These are phyloP conservation scores for Chaitophorus viminalis DNA, from an alignment of 2,888 invertebrate species.

Conservation along the genomic window DNA sequence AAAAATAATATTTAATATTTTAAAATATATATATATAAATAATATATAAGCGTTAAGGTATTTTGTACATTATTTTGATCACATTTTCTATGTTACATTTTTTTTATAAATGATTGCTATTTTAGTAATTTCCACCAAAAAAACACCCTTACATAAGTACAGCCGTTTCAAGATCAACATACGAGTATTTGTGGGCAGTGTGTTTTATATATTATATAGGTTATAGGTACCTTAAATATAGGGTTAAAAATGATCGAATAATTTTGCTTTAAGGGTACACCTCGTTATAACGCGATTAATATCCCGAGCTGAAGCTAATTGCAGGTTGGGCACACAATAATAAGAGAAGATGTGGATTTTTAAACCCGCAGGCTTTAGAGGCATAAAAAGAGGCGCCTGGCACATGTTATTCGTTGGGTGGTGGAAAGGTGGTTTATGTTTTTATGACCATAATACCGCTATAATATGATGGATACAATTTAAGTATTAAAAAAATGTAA, in stretches of 20 bases:
- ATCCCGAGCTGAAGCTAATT: slow-evolving; percentile 49
- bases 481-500: slow-evolving; percentile 30
- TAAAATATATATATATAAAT: no score
- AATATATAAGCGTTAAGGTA: no score
- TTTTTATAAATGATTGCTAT: slow-evolving; percentile 13
- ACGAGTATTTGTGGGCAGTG: no score
- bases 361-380: slow-evolving; percentile 28
- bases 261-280: slow-evolving; percentile 30
- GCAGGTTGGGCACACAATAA: slow-evolving; percentile 43
- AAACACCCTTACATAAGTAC: not conserved
- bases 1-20: slow-evolving; percentile 6
- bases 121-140: slow-evolving; percentile 8
- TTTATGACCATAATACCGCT: slow-evolving; percentile 49
- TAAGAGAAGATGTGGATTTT: slow-evolving; percentile 57
- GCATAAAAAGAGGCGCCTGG: slow-evolving; percentile 53
- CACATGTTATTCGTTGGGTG: slow-evolving; percentile 52
- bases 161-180: slow-evolving; percentile 1
- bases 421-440: slow-evolving; percentile 61
- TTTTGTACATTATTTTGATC: not conserved
- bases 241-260: slow-evolving; percentile 45
- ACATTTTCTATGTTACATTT: not conserved
- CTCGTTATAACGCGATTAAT: slow-evolving; percentile 61
- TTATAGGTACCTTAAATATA: slow-evolving; percentile 25
- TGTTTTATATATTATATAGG: not conserved
- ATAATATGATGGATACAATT: slow-evolving; percentile 48